Percentiles rank a stretch among this genome's conserved stretches.
Evolutionary conservation across 2,888 invertebrate genomes (phyloP).

Genomic region (Heteropelma amictum): DNA sequence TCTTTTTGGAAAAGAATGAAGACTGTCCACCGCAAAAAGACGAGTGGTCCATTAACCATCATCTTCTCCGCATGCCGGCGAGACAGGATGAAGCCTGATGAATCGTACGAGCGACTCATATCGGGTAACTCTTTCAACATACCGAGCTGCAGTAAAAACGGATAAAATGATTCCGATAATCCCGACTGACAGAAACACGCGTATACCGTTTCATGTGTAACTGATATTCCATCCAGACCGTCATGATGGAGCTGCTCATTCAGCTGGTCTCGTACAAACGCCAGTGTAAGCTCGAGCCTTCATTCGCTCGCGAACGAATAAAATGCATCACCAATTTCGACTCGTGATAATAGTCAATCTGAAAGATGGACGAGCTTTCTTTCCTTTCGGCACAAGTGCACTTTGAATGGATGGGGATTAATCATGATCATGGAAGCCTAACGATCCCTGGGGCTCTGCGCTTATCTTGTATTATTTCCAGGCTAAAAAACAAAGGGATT

Average conservation of each 20-base stretch:
- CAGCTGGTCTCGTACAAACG: neutral
- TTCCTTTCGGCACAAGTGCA: slow-evolving; percentile 6
- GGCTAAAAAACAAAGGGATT: no score
- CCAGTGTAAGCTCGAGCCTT: no score
- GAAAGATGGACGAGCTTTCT: slow-evolving; percentile 45
- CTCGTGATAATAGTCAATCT: slow-evolving; percentile 45
- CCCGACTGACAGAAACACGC: neutral
- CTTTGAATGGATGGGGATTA: no score
- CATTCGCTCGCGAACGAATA: slow-evolving; percentile 29
- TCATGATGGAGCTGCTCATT: neutral
- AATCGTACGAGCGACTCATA: slow-evolving; percentile 1
- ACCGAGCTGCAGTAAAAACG: neutral
- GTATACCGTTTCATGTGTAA: neutral
- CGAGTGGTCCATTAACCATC: no score
- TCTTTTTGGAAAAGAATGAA: no score
- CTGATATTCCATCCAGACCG: slow-evolving; percentile 10
- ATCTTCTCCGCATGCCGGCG: no score
- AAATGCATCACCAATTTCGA: slow-evolving; percentile 20
- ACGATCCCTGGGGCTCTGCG: no score
- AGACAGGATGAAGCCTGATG: neutral
- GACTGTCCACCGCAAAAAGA: neutral
- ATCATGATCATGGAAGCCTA: no score
- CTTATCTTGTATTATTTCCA: no score
- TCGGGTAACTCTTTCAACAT: slow-evolving; percentile 29
- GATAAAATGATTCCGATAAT: slow-evolving; percentile 4